Base-by-base conservation (phyloP, 2,113 vertebrate species). In the Phylloscopus whistleri region DNA sequence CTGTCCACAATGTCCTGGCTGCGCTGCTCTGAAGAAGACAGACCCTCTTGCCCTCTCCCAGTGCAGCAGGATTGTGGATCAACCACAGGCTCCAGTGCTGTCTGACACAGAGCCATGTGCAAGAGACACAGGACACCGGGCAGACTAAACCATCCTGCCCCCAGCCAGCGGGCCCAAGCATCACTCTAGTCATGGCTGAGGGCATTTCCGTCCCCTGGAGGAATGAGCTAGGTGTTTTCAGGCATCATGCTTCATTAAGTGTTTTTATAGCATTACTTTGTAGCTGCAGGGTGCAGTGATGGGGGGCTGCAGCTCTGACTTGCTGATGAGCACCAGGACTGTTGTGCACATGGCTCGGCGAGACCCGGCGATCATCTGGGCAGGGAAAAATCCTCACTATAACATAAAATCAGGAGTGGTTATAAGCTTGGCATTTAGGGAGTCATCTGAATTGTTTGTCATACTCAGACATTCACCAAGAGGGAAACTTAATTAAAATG, bases 401-500 rank as follows among this genome's bases (percentile, higher is more conserved):
- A 69, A 49, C 63, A 17, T 41, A 35, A 90, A 70, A 83, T 59
- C 35, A 31, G 59, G 67, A 77, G 37, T 49, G 26, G 31, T 55
- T 78, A 2, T 39, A 69, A 60, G n/a, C 33, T 59, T 70, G 84
- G 59, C 51, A 55, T 88, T 58, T 73, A 30, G 59, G 59, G 59
- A 93, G 56, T 48, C 30, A 82, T 95, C 82, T 41, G 87, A 86
- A 77, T 39, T 66, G 56, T 63, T 90, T 94, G 59, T 90, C 84
- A 56, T 87, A 70, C 67, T 91, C 67, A 91, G 44, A 80, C 0
- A 0, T 46, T 88, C 59, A 70, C 59, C 48, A 59, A 5, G 3
- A 84, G 72, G 75, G 63, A 90, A 90, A 51, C 43, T 73, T 79
- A 90, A 94, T 95, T 91, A 95, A 95, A 97, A 89, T 35, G n/a